phyloP scores from a whole-genome alignment of 2,888 invertebrate species.

The Eristalis tenax region DNA sequence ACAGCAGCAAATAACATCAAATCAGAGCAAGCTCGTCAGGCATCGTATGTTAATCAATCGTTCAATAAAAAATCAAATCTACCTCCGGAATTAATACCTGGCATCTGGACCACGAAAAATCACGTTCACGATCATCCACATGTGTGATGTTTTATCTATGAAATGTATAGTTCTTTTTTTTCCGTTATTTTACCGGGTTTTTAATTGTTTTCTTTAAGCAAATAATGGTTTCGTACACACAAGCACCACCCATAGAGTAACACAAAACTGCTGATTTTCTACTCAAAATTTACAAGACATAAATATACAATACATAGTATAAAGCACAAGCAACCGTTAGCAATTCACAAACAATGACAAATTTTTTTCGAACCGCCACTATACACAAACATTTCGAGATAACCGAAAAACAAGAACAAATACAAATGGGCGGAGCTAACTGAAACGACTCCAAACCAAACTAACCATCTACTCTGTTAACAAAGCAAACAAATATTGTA shows the following conservation, averaged over 20 bases:
- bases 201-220: not conserved
- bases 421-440: not conserved
- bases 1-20: constrained; percentile 26
- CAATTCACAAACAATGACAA: not conserved
- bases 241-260: constrained; percentile 10
- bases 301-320: not conserved
- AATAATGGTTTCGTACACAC: constrained; percentile 32
- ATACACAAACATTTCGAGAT: not conserved
- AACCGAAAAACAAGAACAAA: not conserved
- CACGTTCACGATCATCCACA: constrained; percentile 75
- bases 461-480: constrained; percentile 37
- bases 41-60: constrained; percentile 86
- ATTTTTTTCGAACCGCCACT: constrained; percentile 9
- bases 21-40: constrained; percentile 81
- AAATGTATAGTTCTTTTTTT: not conserved
- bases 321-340: not conserved
- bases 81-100: constrained; percentile 80
- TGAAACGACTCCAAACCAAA: not conserved
- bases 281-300: constrained; percentile 55
- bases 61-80: constrained; percentile 79
- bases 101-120: constrained; percentile 80
- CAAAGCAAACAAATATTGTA: constrained; percentile 47
- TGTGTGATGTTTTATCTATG: constrained; percentile 47
- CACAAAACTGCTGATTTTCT: constrained; percentile 56
- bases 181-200: not conserved